A percentile compares a stretch with the other conserved stretches of the same genome.
These are phyloP conservation scores for Erythrocebus patas DNA, from an alignment of 2,113 vertebrate species.

Conservation along the genomic window DNA sequence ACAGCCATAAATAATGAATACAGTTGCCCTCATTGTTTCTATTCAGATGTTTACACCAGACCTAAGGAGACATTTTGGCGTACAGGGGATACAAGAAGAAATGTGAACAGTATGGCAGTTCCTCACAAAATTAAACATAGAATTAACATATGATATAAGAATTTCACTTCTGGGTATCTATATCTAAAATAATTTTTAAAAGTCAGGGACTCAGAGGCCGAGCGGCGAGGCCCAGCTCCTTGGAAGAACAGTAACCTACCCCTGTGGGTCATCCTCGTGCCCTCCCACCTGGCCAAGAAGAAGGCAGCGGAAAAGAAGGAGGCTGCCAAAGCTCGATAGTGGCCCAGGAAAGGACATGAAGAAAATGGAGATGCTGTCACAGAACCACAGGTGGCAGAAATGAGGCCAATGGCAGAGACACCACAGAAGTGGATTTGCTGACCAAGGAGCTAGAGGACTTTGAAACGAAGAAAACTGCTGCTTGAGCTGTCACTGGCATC, in stretches of 20 bases:
- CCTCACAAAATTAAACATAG: background rate
- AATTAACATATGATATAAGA: background rate
- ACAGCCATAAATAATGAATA: background rate
- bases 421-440: slow-evolving; percentile 86
- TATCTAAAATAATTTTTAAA: background rate
- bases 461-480: slow-evolving; percentile 94
- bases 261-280: too few species aligned
- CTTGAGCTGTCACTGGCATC: slow-evolving; percentile 94
- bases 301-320: too few species aligned
- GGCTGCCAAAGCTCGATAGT: too few species aligned
- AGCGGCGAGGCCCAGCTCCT: too few species aligned
- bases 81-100: background rate
- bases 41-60: background rate
- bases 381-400: too few species aligned
- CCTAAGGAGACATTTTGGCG: background rate
- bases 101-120: background rate
- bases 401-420: background rate
- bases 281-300: too few species aligned
- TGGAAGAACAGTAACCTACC: too few species aligned
- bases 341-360: too few species aligned
- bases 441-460: slow-evolving; percentile 87
- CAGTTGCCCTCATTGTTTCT: background rate
- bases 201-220: too few species aligned
- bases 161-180: background rate
- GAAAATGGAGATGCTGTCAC: too few species aligned